Evolutionary conservation across 2,888 invertebrate species (phyloP).

Genomic region (Ashinkailepas kermadecensis): DNA sequence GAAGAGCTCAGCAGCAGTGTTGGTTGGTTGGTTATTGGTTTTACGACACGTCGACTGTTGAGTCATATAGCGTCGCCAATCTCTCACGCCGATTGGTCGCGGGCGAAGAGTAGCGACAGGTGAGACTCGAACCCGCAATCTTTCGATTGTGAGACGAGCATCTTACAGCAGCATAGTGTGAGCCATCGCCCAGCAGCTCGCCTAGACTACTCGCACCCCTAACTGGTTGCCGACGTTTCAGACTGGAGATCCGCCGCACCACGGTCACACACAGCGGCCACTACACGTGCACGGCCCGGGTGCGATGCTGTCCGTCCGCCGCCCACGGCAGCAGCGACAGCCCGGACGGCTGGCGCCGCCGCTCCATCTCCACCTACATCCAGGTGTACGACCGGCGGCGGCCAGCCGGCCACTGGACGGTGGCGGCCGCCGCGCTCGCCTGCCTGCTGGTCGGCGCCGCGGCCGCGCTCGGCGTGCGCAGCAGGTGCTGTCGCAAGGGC

Average conservation of each 20-base stretch:
- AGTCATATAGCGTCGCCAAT: no score
- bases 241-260: neutral
- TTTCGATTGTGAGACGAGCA: no score
- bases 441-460: neutral
- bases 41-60: no score
- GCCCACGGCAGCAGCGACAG: no score
- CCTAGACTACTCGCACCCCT: no score
- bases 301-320: neutral
- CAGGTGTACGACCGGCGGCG: neutral
- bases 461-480: neutral
- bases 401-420: neutral
- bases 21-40: no score
- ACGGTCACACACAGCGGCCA: neutral
- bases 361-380: neutral
- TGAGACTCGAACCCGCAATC: no score
- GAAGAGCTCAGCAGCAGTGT: no score
- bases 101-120: no score
- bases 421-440: neutral
- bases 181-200: no score
- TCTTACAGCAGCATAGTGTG: no score
- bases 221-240: neutral
- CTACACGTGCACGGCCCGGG: conserved; percentile 5
- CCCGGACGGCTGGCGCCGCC: neutral
- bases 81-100: no score
- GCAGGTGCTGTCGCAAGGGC: neutral